Evolutionary conservation across 2,113 vertebrate species (phyloP).

Genomic region (Pollachius pollachius): DNA sequence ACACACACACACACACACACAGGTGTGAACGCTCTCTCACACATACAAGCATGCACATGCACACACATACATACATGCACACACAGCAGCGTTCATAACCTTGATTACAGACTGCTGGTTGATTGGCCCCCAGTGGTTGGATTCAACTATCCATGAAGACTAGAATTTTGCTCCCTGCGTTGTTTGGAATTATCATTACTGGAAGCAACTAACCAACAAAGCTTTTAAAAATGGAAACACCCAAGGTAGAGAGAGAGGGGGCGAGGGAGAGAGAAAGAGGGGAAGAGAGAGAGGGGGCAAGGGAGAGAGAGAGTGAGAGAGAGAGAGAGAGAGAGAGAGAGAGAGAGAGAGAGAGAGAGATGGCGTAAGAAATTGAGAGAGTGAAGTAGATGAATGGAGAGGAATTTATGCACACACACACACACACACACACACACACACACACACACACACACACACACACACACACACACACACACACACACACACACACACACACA

Average conservation of each 20-base stretch:
- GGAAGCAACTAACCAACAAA: slow-evolving; percentile 33
- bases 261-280: background rate
- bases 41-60: background rate
- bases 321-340: background rate
- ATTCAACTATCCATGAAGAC: slow-evolving; percentile 37
- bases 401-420: background rate
- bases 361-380: no score
- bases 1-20: no score
- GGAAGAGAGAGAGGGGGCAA: background rate
- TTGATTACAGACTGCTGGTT: slow-evolving; percentile 6
- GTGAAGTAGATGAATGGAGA: background rate
- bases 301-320: background rate
- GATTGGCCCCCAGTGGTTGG: slow-evolving; percentile 26
- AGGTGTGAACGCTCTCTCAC: background rate
- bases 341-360: background rate
- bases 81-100: no score
- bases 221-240: slow-evolving; percentile 40
- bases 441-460: no score
- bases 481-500: no score
- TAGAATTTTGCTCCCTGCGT: slow-evolving; percentile 26
- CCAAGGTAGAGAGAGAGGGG: slow-evolving; percentile 1
- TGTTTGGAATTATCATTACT: slow-evolving; percentile 36
- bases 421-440: no score
- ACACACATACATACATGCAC: background rate
- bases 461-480: no score